Conservation (phyloP, 1,140 invertebrate species). For the Procambarus clarkii region DNA sequence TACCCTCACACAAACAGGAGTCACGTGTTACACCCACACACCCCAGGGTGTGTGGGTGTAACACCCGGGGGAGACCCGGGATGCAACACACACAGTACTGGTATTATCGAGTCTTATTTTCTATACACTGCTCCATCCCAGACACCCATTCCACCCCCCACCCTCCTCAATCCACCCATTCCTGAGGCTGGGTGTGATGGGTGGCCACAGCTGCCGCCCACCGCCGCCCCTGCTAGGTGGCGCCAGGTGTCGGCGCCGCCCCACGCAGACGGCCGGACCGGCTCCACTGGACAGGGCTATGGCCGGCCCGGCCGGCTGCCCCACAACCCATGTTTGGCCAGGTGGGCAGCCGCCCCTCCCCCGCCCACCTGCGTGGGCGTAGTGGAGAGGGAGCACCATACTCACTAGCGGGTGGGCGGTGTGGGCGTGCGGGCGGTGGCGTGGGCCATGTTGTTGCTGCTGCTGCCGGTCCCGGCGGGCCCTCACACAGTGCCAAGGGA, state of each 20-base stretch:
- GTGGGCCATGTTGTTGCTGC: conserved; percentile 42
- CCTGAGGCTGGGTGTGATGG: no score
- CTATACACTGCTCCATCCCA: no score
- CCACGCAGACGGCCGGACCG: not conserved
- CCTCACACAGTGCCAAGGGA: conserved; percentile 55
- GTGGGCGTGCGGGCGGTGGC: conserved; percentile 19
- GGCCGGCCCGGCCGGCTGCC: no score
- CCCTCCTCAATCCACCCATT: no score
- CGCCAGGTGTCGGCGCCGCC: not conserved
- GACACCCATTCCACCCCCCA: no score
- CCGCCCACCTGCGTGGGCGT: not conserved
- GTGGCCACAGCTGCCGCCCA: not conserved
- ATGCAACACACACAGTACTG: no score
- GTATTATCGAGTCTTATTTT: no score
- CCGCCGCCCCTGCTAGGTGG: not conserved
- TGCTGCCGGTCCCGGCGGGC: conserved; percentile 42
- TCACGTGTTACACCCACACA: no score
- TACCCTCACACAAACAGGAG: no score
- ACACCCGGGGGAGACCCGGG: no score
- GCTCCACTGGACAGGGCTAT: no score
- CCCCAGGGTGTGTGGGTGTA: no score
- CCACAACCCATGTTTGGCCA: not conserved
- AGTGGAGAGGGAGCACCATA: conserved; percentile 14
- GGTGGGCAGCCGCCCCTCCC: not conserved
- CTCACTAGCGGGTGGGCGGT: conserved; percentile 53